A percentile compares a stretch with the other conserved stretches of the same genome.
These are phyloP conservation scores for Diabrotica balteata DNA, from an alignment of 2,888 invertebrate species.

Conservation along the genomic window DNA sequence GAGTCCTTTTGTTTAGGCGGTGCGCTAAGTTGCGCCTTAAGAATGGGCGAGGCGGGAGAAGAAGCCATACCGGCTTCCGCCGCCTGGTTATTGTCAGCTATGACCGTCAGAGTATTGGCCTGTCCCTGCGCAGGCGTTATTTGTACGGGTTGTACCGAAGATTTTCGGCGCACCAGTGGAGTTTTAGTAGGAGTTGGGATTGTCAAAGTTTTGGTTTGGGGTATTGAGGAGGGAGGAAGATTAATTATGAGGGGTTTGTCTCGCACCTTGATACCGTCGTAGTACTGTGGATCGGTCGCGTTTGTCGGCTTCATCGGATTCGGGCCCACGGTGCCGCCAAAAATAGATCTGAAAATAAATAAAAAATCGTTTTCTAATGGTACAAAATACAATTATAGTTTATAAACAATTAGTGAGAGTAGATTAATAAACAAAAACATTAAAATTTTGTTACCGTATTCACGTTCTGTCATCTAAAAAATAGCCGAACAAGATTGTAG, in stretches of 20 bases:
- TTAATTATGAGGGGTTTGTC: slow-evolving; percentile 66
- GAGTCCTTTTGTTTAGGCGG: slow-evolving; percentile 64
- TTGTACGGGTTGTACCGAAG: slow-evolving; percentile 34
- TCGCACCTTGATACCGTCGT: slow-evolving; percentile 74
- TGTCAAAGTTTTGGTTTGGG: slow-evolving; percentile 33
- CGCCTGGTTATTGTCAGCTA: slow-evolving; percentile 37
- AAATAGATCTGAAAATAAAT: slow-evolving; percentile 70
- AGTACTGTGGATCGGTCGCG: slow-evolving; percentile 65
- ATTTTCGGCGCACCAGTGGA: slow-evolving; percentile 43
- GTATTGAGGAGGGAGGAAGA: slow-evolving; percentile 51
- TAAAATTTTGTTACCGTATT: no score
- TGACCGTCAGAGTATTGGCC: slow-evolving; percentile 34
- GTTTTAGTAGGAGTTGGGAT: slow-evolving; percentile 32
- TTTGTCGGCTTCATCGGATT: slow-evolving; percentile 71
- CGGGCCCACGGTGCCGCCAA: slow-evolving; percentile 84
- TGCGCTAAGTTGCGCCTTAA: slow-evolving; percentile 84
- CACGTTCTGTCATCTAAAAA: no score
- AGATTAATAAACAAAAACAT: no score
- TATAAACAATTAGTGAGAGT: no score
- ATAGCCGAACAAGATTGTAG: no score
- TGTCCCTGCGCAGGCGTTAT: slow-evolving; percentile 21
- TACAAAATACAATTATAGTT: no score
- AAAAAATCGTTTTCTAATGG: neutral
- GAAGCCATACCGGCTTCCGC: slow-evolving; percentile 51
- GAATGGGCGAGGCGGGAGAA: slow-evolving; percentile 79